Conservation (phyloP, 2,113 vertebrate species). For the Rhombomys opimus region DNA sequence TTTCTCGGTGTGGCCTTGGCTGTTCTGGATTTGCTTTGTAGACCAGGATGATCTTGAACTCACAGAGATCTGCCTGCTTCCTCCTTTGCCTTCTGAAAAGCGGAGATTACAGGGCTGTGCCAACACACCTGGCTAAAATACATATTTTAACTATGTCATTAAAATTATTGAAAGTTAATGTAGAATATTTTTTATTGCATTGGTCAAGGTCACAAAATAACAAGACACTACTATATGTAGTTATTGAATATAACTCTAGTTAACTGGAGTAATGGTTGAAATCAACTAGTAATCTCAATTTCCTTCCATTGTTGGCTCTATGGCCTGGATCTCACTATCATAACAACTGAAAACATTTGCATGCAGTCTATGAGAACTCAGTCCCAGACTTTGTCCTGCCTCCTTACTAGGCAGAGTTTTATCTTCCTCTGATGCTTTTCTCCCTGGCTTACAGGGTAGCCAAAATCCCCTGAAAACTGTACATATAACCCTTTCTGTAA, state of each 20-base stretch:
- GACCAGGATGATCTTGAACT: no score
- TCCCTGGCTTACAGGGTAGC: not conserved
- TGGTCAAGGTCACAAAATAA: not conserved
- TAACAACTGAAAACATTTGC: not conserved
- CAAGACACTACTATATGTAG: not conserved
- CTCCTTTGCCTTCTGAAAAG: no score
- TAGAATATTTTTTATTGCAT: constrained; percentile 2
- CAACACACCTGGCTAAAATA: not conserved
- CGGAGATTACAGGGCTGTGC: no score
- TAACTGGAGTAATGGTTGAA: not conserved
- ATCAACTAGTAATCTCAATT: not conserved
- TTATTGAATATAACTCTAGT: not conserved
- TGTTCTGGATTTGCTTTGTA: no score
- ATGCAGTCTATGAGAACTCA: accelerated
- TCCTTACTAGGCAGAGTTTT: not conserved
- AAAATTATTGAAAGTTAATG: not conserved
- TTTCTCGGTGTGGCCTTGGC: no score
- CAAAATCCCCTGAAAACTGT: not conserved
- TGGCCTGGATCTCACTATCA: not conserved
- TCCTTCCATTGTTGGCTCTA: not conserved
- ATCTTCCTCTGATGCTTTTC: not conserved
- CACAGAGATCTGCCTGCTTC: no score
- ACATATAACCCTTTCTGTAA: not conserved
- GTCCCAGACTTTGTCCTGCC: not conserved
- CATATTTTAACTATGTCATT: not conserved